These are phyloP conservation scores for Malaclemys terrapin DNA, from an alignment of 2,113 vertebrate species.

Conservation along the genomic window DNA sequence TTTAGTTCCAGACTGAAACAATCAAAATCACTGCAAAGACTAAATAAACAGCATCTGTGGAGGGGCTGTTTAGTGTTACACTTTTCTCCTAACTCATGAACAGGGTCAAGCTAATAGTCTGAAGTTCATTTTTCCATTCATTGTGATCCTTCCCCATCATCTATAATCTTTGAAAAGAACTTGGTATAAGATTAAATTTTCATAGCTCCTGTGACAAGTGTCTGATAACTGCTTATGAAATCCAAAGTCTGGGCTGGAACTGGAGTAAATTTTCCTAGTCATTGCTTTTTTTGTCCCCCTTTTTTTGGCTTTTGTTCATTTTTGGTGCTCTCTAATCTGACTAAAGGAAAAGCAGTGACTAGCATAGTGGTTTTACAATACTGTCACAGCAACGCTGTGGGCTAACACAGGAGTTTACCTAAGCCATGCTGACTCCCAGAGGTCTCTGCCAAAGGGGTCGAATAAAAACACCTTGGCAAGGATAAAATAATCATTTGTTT, in stretches of 20 bases:
- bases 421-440: neutral
- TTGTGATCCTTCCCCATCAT: neutral
- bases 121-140: neutral
- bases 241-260: neutral
- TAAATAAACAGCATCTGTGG: no score
- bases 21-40: no score
- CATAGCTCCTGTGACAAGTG: neutral
- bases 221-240: neutral
- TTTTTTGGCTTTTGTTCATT: neutral
- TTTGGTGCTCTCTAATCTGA: neutral
- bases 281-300: neutral
- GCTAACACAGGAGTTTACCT: no score
- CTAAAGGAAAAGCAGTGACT: neutral
- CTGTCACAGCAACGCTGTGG: neutral
- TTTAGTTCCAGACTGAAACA: no score
- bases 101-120: neutral
- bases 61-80: neutral
- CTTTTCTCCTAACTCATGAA: neutral
- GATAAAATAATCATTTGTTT: no score
- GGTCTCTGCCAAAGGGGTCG: neutral
- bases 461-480: neutral
- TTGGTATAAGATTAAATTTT: neutral
- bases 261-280: neutral
- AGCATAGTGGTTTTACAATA: neutral
- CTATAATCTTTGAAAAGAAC: neutral